Evolutionary conservation across 1,140 invertebrate genomes (phyloP), one percentile per base, ranked within the genome.

Genomic region (Lerema accius): DNA sequence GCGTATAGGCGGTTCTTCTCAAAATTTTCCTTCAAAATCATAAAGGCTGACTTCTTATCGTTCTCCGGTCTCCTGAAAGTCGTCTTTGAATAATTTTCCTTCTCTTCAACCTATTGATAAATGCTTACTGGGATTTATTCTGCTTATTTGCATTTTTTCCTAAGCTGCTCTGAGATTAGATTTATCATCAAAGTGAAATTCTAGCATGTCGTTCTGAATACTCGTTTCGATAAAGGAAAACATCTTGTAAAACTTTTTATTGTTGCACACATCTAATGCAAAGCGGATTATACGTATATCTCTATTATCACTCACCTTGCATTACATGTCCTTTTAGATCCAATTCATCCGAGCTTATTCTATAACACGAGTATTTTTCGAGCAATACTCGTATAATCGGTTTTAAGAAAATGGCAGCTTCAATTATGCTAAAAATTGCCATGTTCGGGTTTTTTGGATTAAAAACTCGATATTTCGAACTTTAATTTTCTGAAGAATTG

Each of bases 71-170:
- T 50, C 23, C 13, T 13, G 26, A 32, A 4, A 26, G 48, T 32
- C 28, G 28, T 32, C 26, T 50, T 50, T 50, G 48, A 50, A 37
- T 50, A 50, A 26, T 48, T 14, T 17, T 45, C 45, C n/a, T 48
- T 13, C 16, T 45, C 15, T 2, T 42, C 1, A 48, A 7, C 11
- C 45, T 48, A 17, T 48, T 48, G 23, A 28, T 28, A 26, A 7
- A 26, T 28, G 17, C 16, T 23, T 9, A 10, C 11, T 17, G 13
- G 14, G 10, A n/a, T 50, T 50, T 16, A 35, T 17, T 50, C 15
- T 28, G 14, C 14, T 45, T n/a, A 19, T 45, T 16, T 45, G 43
- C 16, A 23, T 45, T 45, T 45, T 23, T 16, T 9, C 16, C 23
- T 37, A 37, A 37, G 17, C 9, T 45, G 10, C 43, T 6, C 23